phyloP scores from a whole-genome alignment of 53 echinoderm and acorn worm genomes.

The Paracentrotus lividus region DNA sequence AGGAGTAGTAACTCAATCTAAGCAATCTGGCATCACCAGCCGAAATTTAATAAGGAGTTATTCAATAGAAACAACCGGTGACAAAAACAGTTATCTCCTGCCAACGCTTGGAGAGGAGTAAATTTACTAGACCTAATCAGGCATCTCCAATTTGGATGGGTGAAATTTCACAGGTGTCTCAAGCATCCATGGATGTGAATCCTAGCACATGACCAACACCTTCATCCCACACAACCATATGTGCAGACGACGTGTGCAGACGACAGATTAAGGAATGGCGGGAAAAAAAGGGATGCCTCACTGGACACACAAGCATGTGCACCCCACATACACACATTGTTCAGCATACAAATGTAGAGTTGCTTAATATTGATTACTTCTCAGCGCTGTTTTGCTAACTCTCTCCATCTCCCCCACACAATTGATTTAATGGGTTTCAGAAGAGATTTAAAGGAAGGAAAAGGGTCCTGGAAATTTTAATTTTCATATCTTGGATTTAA shows the following conservation, averaged over 20 bases:
- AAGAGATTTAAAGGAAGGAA: conserved; percentile 26
- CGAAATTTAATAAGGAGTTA: not conserved
- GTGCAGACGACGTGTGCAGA: conserved; percentile 7
- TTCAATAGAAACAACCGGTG: not conserved
- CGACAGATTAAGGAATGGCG: conserved; percentile 16
- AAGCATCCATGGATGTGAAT: not conserved
- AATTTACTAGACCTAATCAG: no score
- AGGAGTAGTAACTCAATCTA: no score
- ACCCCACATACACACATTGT: not conserved
- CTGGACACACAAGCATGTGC: not conserved
- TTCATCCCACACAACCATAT: conserved; percentile 23
- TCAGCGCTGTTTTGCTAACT: not conserved
- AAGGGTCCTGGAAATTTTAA: not conserved
- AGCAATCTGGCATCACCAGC: not conserved
- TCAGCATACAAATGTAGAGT: not conserved
- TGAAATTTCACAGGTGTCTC: conserved; percentile 30
- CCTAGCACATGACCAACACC: conserved; percentile 27
- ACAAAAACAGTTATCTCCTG: no score
- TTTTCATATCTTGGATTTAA: no score
- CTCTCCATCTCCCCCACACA: not conserved
- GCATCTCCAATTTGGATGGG: conserved; percentile 22
- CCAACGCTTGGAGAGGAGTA: no score
- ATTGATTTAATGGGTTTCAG: conserved; percentile 32
- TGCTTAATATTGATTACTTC: conserved; percentile 39
- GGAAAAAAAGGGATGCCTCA: conserved; percentile 39